Conservation (phyloP, 2,113 vertebrate species). For the Craseonycteris thonglongyai region DNA sequence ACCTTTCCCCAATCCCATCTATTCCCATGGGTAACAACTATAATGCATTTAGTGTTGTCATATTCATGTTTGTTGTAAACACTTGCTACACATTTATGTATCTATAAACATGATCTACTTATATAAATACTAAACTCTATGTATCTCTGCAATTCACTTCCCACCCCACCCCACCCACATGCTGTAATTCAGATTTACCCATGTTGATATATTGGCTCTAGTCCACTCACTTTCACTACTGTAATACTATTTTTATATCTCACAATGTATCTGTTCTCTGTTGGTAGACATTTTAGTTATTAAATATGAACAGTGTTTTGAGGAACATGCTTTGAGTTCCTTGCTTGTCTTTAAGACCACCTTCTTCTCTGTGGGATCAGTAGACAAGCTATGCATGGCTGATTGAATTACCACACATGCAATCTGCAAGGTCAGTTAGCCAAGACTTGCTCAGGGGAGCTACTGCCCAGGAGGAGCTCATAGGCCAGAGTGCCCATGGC, state of each 20-base stretch:
- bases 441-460: not conserved
- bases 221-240: not conserved
- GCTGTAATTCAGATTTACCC: not conserved
- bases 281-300: not conserved
- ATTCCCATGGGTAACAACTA: not conserved
- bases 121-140: not conserved
- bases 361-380: not conserved
- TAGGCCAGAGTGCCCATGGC: accelerated
- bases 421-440: not conserved
- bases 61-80: not conserved
- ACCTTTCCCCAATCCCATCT: not conserved
- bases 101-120: not conserved
- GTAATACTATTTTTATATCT: not conserved
- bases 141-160: not conserved
- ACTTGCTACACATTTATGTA: not conserved
- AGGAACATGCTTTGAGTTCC: not conserved
- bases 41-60: not conserved
- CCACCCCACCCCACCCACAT: not conserved
- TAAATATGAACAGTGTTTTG: not conserved
- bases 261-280: not conserved
- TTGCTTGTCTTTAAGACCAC: not conserved
- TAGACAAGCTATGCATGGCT: not conserved
- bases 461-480: not conserved
- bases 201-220: not conserved
- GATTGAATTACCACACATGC: not conserved